Evolutionary conservation across 1,140 invertebrate genomes (phyloP).

Genomic region (Drosophila sp.): DNA sequence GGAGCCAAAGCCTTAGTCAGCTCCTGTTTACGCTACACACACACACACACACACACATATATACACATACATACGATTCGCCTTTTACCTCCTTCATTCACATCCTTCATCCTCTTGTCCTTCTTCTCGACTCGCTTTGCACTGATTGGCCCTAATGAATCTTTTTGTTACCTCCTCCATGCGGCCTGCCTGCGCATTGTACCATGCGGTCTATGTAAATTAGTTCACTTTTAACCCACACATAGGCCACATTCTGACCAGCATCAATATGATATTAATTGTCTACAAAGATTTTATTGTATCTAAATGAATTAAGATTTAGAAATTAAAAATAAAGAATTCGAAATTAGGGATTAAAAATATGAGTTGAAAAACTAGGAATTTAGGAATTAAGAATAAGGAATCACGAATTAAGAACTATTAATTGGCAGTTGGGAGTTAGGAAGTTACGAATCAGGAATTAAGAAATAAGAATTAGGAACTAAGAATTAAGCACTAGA

Average conservation of each 20-base stretch:
- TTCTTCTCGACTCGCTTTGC: slow-evolving; percentile 68
- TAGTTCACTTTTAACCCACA: slow-evolving; percentile 78
- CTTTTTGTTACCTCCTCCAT: slow-evolving; percentile 75
- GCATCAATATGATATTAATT: no score
- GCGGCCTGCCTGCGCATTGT: slow-evolving; percentile 76
- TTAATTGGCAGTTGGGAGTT: no score
- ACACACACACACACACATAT: slow-evolving; percentile 21
- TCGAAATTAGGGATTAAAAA: no score
- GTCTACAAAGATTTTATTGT: no score
- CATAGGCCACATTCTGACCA: neutral
- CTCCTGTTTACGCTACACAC: slow-evolving; percentile 4
- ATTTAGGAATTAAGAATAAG: no score
- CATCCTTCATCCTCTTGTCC: slow-evolving; percentile 31
- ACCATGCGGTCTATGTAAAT: slow-evolving; percentile 78
- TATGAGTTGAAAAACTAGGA: no score
- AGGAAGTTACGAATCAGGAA: no score
- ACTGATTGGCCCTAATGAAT: slow-evolving; percentile 81
- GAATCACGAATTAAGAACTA: no score
- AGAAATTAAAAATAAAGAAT: no score
- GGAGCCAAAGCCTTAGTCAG: slow-evolving; percentile 7
- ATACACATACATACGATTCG: slow-evolving; percentile 62
- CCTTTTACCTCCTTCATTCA: slow-evolving; percentile 14
- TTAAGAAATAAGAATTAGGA: no score
- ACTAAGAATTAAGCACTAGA: no score
- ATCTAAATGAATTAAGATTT: no score